Percentiles rank a stretch among this genome's conserved stretches.
Conservation (phyloP, 2,797 vertebrate species). For the Okamejei kenojei region DNA sequence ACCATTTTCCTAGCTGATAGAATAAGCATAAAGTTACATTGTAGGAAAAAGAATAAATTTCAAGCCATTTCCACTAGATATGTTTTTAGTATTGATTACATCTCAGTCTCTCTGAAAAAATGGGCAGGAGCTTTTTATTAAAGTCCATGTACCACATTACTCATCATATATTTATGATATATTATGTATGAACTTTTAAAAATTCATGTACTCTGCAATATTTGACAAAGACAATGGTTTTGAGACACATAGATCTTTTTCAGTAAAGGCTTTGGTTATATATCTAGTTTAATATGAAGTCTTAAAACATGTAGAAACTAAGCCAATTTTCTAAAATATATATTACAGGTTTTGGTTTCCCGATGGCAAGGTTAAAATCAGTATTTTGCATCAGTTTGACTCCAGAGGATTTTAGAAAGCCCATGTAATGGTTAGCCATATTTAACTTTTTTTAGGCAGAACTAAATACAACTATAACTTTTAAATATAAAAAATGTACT, state of each 20-base stretch:
- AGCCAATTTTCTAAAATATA: background rate
- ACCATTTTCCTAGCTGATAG: slow-evolving; percentile 52
- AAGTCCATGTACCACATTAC: slow-evolving; percentile 65
- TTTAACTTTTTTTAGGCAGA: background rate
- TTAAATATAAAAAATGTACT: background rate
- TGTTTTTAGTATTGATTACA: slow-evolving; percentile 73
- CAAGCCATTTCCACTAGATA: slow-evolving; percentile 68
- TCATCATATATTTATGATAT: slow-evolving; percentile 75
- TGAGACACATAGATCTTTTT: background rate
- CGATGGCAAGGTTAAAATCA: background rate
- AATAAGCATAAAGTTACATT: slow-evolving; percentile 63
- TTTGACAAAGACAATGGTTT: slow-evolving; percentile 39
- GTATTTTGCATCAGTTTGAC: background rate
- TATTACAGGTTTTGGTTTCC: background rate
- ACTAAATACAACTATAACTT: background rate
- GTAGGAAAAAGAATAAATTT: slow-evolving; percentile 65
- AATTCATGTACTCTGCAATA: slow-evolving; percentile 61
- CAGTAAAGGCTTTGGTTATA: background rate
- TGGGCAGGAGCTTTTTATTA: slow-evolving; percentile 70
- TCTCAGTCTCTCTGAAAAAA: slow-evolving; percentile 65
- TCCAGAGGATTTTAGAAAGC: background rate
- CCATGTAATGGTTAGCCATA: background rate
- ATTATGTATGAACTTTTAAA: slow-evolving; percentile 83
- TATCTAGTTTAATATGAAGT: background rate
- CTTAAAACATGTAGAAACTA: background rate